phyloP scores from a whole-genome alignment of 2,113 vertebrate species.

The Grus americana region DNA sequence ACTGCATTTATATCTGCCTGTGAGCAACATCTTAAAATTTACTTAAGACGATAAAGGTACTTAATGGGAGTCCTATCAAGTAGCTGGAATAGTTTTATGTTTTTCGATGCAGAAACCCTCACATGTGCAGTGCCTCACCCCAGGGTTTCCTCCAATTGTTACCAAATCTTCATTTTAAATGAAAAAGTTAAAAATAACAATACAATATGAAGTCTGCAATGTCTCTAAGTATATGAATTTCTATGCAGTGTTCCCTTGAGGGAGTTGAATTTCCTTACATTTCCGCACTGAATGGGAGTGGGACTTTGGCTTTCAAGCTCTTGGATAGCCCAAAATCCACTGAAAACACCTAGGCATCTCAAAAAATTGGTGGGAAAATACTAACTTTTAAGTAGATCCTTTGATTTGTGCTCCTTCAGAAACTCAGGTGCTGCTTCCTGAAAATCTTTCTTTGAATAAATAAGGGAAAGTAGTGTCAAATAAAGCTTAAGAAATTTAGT shows the following conservation, averaged over 20 bases:
- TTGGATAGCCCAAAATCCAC: not conserved
- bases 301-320: not conserved
- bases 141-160: slow-evolving; percentile 55
- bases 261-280: not conserved
- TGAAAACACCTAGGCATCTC: not conserved
- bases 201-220: not conserved
- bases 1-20: not conserved
- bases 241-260: not conserved
- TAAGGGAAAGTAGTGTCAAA: not conserved
- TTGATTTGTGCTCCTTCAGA: not conserved
- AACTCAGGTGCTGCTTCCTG: not conserved
- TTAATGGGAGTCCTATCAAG: not conserved
- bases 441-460: not conserved
- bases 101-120: not conserved
- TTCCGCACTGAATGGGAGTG: not conserved
- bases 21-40: not conserved
- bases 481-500: not conserved
- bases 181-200: slow-evolving; percentile 29
- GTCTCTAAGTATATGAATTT: not conserved
- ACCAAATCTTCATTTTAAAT: not conserved
- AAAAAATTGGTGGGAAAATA: not conserved
- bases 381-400: accelerated
- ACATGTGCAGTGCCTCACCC: slow-evolving; percentile 34
- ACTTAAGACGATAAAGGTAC: not conserved
- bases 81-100: not conserved